Conservation (phyloP, 2,113 vertebrate species). For the Oncorhynchus mykiss region DNA sequence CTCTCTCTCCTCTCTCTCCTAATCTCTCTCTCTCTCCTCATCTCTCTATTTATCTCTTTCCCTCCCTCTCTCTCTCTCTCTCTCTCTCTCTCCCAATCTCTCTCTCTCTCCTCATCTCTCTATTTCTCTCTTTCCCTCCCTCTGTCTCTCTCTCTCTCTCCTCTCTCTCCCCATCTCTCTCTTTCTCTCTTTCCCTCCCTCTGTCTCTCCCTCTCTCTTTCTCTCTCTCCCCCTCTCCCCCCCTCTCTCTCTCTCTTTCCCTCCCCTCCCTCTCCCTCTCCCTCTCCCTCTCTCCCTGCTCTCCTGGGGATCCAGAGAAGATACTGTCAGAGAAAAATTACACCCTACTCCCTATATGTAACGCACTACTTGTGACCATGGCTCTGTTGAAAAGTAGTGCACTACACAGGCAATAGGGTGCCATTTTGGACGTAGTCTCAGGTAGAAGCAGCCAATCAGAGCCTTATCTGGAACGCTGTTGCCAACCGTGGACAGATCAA, state of each 20-base stretch:
- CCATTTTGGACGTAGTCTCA: too few relatives aligned
- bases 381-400: too few relatives aligned
- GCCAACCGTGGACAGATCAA: slow-evolving; percentile 47
- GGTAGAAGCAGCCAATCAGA: slow-evolving; percentile 47
- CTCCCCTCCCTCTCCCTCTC: too few relatives aligned
- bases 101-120: accelerated
- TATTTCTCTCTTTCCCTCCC: accelerated
- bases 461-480: slow-evolving; percentile 31
- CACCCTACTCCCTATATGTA: too few relatives aligned
- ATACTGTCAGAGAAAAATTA: slow-evolving; percentile 11
- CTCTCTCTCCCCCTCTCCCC: background rate
- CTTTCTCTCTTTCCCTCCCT: too few relatives aligned
- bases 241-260: background rate
- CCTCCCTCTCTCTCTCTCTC: accelerated
- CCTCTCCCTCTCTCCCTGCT: background rate
- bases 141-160: background rate
- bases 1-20: background rate
- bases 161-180: background rate
- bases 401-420: too few relatives aligned
- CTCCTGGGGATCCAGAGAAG: slow-evolving; percentile 40
- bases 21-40: too few relatives aligned
- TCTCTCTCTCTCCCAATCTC: too few relatives aligned
- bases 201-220: too few relatives aligned
- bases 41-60: too few relatives aligned
- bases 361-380: too few relatives aligned